A percentile compares a stretch with the other conserved stretches of the same genome.
Conservation (phyloP, 2,797 vertebrate genomes). For the Sebastes hubbsi region DNA sequence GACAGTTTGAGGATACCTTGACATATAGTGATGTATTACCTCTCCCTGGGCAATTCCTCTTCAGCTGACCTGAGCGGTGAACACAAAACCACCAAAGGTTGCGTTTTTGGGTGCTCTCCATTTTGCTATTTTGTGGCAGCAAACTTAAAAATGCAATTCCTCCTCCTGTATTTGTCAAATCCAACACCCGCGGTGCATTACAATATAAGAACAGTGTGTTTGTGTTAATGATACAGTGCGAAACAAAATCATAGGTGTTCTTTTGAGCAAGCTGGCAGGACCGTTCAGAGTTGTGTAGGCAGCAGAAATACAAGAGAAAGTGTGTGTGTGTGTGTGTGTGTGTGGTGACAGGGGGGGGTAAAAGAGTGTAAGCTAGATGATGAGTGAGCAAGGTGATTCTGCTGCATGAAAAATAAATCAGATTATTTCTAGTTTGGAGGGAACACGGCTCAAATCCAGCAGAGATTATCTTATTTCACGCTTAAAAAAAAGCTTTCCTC, state of each 20-base stretch:
- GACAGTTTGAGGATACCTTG: slow-evolving; percentile 60
- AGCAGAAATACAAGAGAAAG: slow-evolving; percentile 34
- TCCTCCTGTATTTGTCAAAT: background rate
- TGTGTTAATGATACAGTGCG: slow-evolving; percentile 46
- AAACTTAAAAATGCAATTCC: background rate
- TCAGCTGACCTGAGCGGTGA: slow-evolving; percentile 24
- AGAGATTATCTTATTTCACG: slow-evolving; percentile 16
- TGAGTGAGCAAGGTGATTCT: slow-evolving; percentile 45
- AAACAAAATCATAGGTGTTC: slow-evolving; percentile 60
- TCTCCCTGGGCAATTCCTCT: slow-evolving; percentile 19
- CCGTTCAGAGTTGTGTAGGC: slow-evolving; percentile 42
- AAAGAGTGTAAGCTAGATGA: slow-evolving; percentile 36
- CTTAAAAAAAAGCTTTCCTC: background rate
- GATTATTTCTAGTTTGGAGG: slow-evolving; percentile 44
- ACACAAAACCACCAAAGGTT: slow-evolving; percentile 10
- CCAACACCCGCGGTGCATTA: slow-evolving; percentile 20
- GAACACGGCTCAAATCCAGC: slow-evolving; percentile 28
- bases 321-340: background rate
- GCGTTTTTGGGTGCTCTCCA: background rate
- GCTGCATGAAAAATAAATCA: slow-evolving; percentile 50
- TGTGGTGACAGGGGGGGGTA: background rate
- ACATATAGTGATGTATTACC: slow-evolving; percentile 55
- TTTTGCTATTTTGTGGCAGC: background rate
- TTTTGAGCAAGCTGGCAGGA: slow-evolving; percentile 23
- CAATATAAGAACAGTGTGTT: slow-evolving; percentile 27